These are phyloP conservation scores for Platyrinchus mystaceus DNA, from an alignment of 2,797 vertebrate genomes.

Conservation along the genomic window DNA sequence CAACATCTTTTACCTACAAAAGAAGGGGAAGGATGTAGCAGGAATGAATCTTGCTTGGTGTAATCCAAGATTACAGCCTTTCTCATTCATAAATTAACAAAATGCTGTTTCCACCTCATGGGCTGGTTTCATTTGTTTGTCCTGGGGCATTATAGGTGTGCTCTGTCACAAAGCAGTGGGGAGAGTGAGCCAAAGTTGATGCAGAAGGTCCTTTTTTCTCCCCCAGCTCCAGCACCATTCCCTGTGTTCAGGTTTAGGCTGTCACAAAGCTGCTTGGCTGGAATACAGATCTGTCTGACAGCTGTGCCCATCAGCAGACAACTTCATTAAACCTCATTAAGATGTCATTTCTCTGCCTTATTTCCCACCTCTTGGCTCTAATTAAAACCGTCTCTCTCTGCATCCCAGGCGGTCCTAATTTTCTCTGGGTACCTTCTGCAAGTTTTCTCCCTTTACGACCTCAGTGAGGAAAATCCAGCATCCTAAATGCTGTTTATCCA, in stretches of 20 bases:
- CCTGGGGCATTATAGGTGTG: background rate
- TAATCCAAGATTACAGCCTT: background rate
- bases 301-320: slow-evolving; percentile 81
- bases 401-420: slow-evolving; percentile 69
- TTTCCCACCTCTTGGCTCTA: slow-evolving; percentile 75
- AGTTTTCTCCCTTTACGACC: slow-evolving; percentile 42
- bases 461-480: slow-evolving; percentile 34
- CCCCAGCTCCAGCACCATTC: background rate
- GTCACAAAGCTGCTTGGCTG: slow-evolving; percentile 71
- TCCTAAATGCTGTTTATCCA: slow-evolving; percentile 27
- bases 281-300: slow-evolving; percentile 76
- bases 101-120: background rate
- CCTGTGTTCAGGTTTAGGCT: slow-evolving; percentile 23
- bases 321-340: slow-evolving; percentile 87
- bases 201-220: background rate
- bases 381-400: slow-evolving; percentile 75
- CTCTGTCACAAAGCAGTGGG: background rate
- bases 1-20: background rate
- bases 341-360: slow-evolving; percentile 79
- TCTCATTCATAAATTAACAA: background rate
- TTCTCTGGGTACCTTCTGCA: slow-evolving; percentile 72
- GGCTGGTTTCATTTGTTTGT: background rate
- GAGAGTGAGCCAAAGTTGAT: background rate
- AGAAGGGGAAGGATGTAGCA: background rate
- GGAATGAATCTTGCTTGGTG: background rate